Evolutionary conservation across 2,888 invertebrate species (phyloP).

Genomic region (Metacarcinus magister): DNA sequence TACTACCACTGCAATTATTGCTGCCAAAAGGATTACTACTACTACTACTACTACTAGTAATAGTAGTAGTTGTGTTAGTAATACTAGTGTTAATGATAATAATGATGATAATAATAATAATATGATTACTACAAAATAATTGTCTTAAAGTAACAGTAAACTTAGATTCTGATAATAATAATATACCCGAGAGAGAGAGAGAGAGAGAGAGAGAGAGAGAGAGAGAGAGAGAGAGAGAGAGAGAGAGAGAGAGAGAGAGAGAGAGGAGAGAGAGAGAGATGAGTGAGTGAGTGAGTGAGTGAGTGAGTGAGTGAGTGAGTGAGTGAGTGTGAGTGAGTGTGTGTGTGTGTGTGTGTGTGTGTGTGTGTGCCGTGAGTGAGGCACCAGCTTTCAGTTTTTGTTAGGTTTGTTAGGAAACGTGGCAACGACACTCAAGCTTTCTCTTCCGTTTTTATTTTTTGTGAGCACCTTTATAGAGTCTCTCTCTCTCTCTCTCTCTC

Average conservation of each 20-base stretch:
- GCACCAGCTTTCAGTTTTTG: slow-evolving; percentile 28
- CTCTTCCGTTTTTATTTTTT: slow-evolving; percentile 2
- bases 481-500: slow-evolving; percentile 27
- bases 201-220: too few species aligned
- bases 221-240: too few species aligned
- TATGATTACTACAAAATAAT: not conserved
- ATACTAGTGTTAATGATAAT: too few species aligned
- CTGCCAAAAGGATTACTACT: too few species aligned
- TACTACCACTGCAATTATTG: too few species aligned
- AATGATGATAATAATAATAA: too few species aligned
- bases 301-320: not conserved
- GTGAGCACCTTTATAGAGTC: not conserved
- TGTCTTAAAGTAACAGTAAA: not conserved
- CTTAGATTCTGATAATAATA: not conserved
- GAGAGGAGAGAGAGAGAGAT: too few species aligned
- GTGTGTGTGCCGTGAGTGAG: not conserved
- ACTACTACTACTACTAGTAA: too few species aligned
- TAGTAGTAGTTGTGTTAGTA: not conserved
- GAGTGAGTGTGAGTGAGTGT: not conserved
- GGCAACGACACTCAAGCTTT: slow-evolving; percentile 10
- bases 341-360: not conserved
- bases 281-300: too few species aligned
- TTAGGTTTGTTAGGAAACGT: not conserved
- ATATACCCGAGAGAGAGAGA: not conserved
- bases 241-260: too few species aligned